Evolutionary conservation across 2,797 vertebrate genomes (phyloP), one percentile per base, ranked within the genome.

Genomic region (Coregonus sp.): DNA sequence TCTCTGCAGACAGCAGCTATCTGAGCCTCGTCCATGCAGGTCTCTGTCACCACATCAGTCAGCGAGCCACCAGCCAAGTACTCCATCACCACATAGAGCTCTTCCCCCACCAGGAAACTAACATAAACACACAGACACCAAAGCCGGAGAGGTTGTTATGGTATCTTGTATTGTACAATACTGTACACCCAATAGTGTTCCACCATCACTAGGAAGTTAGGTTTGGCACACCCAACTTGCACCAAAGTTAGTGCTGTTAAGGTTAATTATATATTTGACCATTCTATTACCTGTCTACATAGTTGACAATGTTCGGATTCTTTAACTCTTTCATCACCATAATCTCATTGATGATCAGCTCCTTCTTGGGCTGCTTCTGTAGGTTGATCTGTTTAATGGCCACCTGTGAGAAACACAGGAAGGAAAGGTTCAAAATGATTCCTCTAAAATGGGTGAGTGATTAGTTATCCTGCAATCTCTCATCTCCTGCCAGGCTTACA

Each of bases 341-440:
- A 88, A 99, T 99, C 90, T 99, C 98, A 81, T 99, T 99, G 87
- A 99, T 99, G 86, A 99, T 99, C 70, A 99, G 86, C 91, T 99
- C 98, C 84, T 99, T 99, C 93, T 99, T 99, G 72, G 98, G 98
- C 86, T 99, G 98, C 85, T 99, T 99, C 89, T 99, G 98, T 73
- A 99, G 94, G 90, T 99, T 99, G 88, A 99, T 99, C 92, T 99
- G 98, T 92, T 99, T 99, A 84, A 99, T 98, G 79, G 98, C 98
- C 77, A 99, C 97, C 98, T 99, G 83, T 20, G 37, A 7, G 80
- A 71, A 68, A 71, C 5, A 33, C 72, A 80, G 69, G 11, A 12
- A 47, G 35, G 61, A 35, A 0, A 54, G 52, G 52, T 54, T 54
- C 52, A 18, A 54, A 15, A 4, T 18, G 1, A 54, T 54, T 5